Base-by-base conservation (phyloP, 2,888 invertebrate genomes). In the Lepetodrilus schrolli region DNA sequence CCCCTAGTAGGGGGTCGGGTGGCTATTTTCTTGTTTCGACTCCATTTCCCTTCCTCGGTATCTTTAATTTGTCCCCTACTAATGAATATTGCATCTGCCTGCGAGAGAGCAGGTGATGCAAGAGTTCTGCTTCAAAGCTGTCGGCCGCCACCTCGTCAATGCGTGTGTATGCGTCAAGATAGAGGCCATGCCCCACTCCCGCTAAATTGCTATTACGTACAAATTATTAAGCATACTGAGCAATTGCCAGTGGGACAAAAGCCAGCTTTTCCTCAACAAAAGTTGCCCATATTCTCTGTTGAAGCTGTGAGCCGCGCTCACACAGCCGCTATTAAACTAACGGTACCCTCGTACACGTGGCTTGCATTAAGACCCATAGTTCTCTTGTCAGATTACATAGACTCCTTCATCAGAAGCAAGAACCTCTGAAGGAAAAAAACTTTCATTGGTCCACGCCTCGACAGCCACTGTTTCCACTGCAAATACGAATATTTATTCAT, bases 61-160 rank as follows among this genome's bases (percentile, higher is more conserved):
- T 70, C 49, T 70, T 51, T 51, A 43, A 68, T 43, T 68, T 68
- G 38, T 38, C 43, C 47, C 68, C 36, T 68, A 38, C 43, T 68
- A 73, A 73, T 34, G 68, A 75, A 72, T 72, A 38, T 68, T 66
- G 72, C 74, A 75, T 75, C 74, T 75, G 74, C 66, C 48, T 38
- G 43, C 37, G 36, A 51, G 47, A n/a, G 36, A 17, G 48, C 36
- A 43, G 43, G 37, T 34, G 66, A 68, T 37, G 69, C 74, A 72
- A 66, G 72, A 51, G 65, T 26, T 17, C 43, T 23, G 66, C 26
- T 38, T 68, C 38, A 65, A 65, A 43, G 34, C 72, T 13, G 68
- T 47, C 43, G 38, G 47, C 43, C 68, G 68, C 68, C 20, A 43
- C 20, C 43, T 43, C 43, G 47, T 13, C 38, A 37, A 26, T 23